These are phyloP conservation scores for Auanema sp. DNA, from an alignment of 2,888 invertebrate species.

Conservation along the genomic window DNA sequence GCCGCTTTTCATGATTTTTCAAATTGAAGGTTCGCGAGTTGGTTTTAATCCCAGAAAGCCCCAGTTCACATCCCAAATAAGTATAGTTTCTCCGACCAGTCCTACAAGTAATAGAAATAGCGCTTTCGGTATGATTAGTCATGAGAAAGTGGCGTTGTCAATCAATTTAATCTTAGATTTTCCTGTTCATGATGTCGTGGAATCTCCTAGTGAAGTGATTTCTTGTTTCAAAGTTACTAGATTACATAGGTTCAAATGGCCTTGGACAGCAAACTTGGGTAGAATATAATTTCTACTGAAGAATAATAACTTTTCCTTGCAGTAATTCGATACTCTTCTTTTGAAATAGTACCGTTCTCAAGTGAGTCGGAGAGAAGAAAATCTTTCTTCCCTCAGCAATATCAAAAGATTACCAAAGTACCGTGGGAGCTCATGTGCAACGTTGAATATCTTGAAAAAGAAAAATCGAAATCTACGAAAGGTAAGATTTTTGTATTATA, in stretches of 20 bases:
- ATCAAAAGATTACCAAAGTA: constrained; percentile 34
- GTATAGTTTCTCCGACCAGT: background rate
- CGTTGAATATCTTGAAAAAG: constrained; percentile 23
- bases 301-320: no score
- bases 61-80: background rate
- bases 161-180: constrained; percentile 9
- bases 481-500: background rate
- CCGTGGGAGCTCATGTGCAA: constrained; percentile 39
- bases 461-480: constrained; percentile 11
- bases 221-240: constrained; percentile 36
- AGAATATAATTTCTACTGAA: constrained; percentile 8
- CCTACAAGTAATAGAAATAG: background rate
- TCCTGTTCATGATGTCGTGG: constrained; percentile 3
- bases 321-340: constrained; percentile 40
- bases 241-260: constrained; percentile 38
- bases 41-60: background rate
- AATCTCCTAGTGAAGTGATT: constrained; percentile 17
- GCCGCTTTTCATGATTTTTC: background rate
- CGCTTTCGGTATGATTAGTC: background rate
- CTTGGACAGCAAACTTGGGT: constrained; percentile 44
- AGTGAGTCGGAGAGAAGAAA: constrained; percentile 23
- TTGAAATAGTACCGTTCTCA: constrained; percentile 34
- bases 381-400: constrained; percentile 38
- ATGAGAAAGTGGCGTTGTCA: background rate
- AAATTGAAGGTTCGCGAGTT: background rate